Conservation (phyloP, 2,113 vertebrate genomes). For the Picathartes gymnocephalus region DNA sequence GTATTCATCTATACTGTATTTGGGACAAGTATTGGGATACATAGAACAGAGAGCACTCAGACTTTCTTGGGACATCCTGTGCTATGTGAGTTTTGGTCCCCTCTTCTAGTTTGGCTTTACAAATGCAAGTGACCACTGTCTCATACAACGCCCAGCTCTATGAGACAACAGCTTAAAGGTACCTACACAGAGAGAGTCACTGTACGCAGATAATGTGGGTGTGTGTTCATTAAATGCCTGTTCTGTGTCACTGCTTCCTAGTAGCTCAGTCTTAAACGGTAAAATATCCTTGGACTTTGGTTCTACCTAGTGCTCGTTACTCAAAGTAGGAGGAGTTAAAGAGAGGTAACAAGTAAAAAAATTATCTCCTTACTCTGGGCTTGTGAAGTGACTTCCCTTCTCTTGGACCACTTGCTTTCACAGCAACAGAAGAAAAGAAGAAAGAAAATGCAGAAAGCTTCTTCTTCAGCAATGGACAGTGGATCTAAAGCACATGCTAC, state of each 20-base stretch:
- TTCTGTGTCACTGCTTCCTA: neutral
- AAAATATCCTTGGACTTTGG: neutral
- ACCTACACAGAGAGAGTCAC: neutral
- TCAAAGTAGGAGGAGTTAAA: neutral
- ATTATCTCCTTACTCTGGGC: neutral
- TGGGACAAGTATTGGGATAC: no score
- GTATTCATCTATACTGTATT: neutral
- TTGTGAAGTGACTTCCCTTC: neutral
- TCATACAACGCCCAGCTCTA: neutral
- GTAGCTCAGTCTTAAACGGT: neutral
- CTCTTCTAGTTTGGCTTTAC: neutral
- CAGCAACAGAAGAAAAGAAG: slow-evolving; percentile 80
- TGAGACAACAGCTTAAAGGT: neutral
- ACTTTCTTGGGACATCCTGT: neutral
- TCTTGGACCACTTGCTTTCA: neutral
- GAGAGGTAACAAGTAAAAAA: neutral
- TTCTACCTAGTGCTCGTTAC: neutral
- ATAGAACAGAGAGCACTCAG: no score
- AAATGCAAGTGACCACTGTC: neutral
- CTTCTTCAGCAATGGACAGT: slow-evolving; percentile 62
- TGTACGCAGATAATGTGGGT: neutral
- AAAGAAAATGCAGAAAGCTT: slow-evolving; percentile 70
- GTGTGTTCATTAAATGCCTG: neutral
- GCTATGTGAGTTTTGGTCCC: neutral
- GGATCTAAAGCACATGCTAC: neutral